Conservation (phyloP, 2,797 vertebrate species). For the Chromobotia macracanthus region DNA sequence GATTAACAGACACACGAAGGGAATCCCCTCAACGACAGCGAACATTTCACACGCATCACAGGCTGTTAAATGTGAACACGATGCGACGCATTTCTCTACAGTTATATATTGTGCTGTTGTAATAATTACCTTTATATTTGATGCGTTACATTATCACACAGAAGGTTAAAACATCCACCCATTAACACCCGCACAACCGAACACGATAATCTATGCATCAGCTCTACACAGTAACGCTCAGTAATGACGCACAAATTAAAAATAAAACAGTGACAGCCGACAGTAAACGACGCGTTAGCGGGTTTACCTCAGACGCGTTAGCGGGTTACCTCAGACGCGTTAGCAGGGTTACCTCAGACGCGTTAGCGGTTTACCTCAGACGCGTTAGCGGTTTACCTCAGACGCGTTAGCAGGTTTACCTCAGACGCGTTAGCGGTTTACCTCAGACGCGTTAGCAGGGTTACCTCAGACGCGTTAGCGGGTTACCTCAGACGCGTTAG, state of each 20-base stretch:
- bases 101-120: neutral
- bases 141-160: neutral
- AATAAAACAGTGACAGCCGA: neutral
- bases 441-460: too few species aligned
- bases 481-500: too few species aligned
- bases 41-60: neutral
- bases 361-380: too few species aligned
- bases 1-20: neutral
- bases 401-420: too few species aligned
- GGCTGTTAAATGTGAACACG: too few species aligned
- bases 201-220: neutral
- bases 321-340: too few species aligned
- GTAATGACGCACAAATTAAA: neutral
- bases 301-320: too few species aligned
- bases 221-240: neutral
- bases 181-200: neutral
- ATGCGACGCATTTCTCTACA: neutral
- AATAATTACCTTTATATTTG: neutral
- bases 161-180: slow-evolving; percentile 10
- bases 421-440: too few species aligned
- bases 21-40: slow-evolving; percentile 23
- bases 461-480: too few species aligned
- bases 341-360: too few species aligned
- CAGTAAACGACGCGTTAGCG: neutral
- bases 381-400: too few species aligned